A percentile compares a stretch with the other conserved stretches of the same genome.
phyloP scores from a whole-genome alignment of 2,113 vertebrate genomes.

The Zapus hudsonius region DNA sequence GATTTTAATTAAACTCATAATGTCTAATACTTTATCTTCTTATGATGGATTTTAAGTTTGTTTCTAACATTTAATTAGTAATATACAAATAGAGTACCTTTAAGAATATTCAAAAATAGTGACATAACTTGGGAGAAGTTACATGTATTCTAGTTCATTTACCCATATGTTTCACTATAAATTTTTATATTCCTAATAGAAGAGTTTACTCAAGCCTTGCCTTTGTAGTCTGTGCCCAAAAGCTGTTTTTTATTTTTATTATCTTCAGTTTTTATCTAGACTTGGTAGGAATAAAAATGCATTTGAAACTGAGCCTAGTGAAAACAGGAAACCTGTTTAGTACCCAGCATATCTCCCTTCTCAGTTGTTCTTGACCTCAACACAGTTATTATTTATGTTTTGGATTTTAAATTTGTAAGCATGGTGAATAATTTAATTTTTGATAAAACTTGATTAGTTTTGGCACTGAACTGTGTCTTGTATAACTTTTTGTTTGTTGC shows the following conservation, averaged over 20 bases:
- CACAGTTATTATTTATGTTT: not conserved
- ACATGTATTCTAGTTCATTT: constrained; percentile 9
- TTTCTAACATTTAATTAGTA: constrained; percentile 29
- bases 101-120: constrained; percentile 18
- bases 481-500: not conserved
- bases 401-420: not conserved
- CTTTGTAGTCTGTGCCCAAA: constrained; percentile 29
- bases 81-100: not conserved
- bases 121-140: constrained; percentile 23
- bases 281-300: constrained; percentile 41
- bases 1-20: not conserved
- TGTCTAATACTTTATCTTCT: constrained; percentile 24
- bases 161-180: not conserved
- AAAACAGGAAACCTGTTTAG: constrained; percentile 20
- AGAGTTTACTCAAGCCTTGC: not conserved
- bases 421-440: not conserved
- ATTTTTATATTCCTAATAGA: constrained; percentile 28
- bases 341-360: not conserved
- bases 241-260: constrained; percentile 43
- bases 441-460: constrained; percentile 16
- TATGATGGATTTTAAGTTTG: constrained; percentile 5
- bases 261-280: constrained; percentile 46
- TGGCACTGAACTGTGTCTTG: not conserved
- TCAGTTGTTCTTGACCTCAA: not conserved
- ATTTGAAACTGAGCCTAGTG: constrained; percentile 48